Evolutionary conservation across 2,888 invertebrate species (phyloP).

Genomic region (Platyscelio sp.): DNA sequence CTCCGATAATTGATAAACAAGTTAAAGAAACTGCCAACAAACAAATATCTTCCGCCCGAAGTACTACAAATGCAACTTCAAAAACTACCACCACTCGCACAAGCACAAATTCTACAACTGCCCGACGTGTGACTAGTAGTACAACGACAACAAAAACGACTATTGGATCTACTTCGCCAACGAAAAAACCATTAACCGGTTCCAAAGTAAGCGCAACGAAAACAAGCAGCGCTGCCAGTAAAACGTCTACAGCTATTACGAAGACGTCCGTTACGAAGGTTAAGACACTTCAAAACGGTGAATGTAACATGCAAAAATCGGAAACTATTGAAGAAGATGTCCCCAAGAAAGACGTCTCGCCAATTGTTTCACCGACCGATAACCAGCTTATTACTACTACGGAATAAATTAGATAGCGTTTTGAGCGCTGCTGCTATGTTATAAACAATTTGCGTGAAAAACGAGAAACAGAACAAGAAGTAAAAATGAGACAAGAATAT

Average conservation of each 20-base stretch:
- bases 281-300: conserved; percentile 80
- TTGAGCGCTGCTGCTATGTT: neutral
- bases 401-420: conserved; percentile 76
- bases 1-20: conserved; percentile 86
- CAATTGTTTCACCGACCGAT: conserved; percentile 81
- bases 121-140: conserved; percentile 67
- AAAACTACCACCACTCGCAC: conserved; percentile 69
- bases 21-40: conserved; percentile 91
- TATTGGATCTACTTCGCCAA: conserved; percentile 70
- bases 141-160: conserved; percentile 63
- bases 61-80: conserved; percentile 78
- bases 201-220: conserved; percentile 44
- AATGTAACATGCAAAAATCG: conserved; percentile 74
- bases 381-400: conserved; percentile 83
- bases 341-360: conserved; percentile 87
- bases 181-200: conserved; percentile 45
- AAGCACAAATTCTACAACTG: conserved; percentile 69
- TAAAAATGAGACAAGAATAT: conserved; percentile 62
- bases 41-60: conserved; percentile 87
- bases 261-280: conserved; percentile 58
- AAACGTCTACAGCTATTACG: conserved; percentile 63
- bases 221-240: conserved; percentile 64
- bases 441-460: conserved; percentile 18
- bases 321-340: conserved; percentile 80
- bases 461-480: conserved; percentile 46